These are phyloP conservation scores for Malthinus seriepunctatus DNA, from an alignment of 2,888 invertebrate genomes.

Conservation along the genomic window DNA sequence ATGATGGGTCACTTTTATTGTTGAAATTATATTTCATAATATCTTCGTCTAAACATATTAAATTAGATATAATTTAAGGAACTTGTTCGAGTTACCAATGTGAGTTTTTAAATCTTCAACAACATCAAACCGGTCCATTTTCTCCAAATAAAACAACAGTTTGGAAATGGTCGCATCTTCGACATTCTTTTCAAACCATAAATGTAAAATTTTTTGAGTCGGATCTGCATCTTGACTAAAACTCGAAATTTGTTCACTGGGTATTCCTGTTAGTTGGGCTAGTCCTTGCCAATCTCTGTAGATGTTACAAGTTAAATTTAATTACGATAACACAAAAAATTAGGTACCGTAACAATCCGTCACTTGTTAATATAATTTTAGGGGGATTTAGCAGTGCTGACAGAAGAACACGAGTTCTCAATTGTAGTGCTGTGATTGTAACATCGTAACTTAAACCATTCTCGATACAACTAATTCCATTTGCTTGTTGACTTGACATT, in stretches of 20 bases:
- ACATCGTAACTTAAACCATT: constrained; percentile 18
- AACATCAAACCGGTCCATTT: constrained; percentile 77
- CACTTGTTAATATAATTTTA: not conserved
- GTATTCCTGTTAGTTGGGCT: not conserved
- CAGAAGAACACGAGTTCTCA: constrained; percentile 57
- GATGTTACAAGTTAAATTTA: not conserved
- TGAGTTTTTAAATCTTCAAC: constrained; percentile 65
- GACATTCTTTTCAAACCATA: not conserved
- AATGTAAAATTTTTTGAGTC: not conserved
- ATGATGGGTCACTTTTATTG: not conserved
- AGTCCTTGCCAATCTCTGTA: constrained; percentile 2
- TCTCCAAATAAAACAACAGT: constrained; percentile 63
- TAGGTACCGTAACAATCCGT: not conserved
- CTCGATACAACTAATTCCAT: too few relatives aligned
- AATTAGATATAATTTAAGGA: not conserved
- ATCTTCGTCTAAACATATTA: not conserved
- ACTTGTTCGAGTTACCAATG: constrained; percentile 53
- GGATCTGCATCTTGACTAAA: not conserved
- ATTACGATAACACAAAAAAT: not conserved
- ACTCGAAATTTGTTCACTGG: not conserved
- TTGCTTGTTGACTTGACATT: too few relatives aligned
- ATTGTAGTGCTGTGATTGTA: constrained; percentile 40
- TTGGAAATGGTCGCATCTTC: constrained; percentile 61
- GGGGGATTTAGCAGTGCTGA: constrained; percentile 67
- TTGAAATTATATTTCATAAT: not conserved